These are phyloP conservation scores for Sebastolobus altivelis DNA, from an alignment of 2,797 vertebrate species.

Conservation along the genomic window DNA sequence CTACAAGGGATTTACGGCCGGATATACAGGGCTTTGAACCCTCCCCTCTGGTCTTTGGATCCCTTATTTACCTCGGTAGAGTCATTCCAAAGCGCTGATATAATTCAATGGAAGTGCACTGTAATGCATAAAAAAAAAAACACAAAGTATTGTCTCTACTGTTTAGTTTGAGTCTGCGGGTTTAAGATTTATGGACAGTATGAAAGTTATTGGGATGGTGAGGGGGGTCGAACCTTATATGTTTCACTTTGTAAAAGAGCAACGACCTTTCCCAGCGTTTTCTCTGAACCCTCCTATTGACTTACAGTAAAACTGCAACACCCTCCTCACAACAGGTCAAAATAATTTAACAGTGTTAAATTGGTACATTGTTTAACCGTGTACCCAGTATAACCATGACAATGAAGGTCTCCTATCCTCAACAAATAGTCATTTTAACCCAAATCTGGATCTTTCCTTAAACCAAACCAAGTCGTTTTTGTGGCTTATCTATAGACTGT, in stretches of 20 bases:
- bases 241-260: background rate
- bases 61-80: conserved; percentile 74
- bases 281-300: conserved; percentile 8
- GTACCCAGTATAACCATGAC: background rate
- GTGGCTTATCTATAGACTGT: too few species aligned
- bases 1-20: conserved; percentile 77
- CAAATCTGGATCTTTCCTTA: background rate
- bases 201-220: background rate
- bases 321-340: background rate
- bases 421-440: background rate
- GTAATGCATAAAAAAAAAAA: conserved; percentile 45
- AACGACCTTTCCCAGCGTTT: background rate
- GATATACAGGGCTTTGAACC: conserved; percentile 78
- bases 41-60: conserved; percentile 55
- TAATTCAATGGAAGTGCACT: conserved; percentile 44
- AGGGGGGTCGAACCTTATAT: background rate
- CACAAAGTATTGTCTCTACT: conserved; percentile 16
- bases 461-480: background rate
- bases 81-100: conserved; percentile 75
- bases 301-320: conserved; percentile 9
- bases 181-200: conserved; percentile 6
- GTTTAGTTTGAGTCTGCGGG: background rate
- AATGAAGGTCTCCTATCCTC: background rate
- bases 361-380: background rate
- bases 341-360: background rate